These are phyloP conservation scores for Ptychoptera contaminata DNA, from an alignment of 2,888 invertebrate genomes.

Conservation along the genomic window DNA sequence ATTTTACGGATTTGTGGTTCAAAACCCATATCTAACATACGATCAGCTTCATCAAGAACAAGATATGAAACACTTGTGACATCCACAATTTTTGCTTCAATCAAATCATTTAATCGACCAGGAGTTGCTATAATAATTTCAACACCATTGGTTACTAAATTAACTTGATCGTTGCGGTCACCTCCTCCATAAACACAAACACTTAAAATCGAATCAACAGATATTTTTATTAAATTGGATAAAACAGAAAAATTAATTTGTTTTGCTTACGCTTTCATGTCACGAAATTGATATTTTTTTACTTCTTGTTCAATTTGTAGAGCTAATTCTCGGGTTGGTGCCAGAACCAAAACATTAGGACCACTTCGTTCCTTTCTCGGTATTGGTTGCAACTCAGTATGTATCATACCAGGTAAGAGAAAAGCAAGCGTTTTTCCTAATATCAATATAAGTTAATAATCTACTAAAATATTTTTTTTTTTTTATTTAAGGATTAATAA, in stretches of 20 bases:
- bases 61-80: constrained; percentile 70
- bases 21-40: constrained; percentile 79
- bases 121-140: constrained; percentile 94
- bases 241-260: background rate
- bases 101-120: constrained; percentile 82
- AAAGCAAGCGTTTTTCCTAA: constrained; percentile 86
- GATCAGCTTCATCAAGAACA: constrained; percentile 83
- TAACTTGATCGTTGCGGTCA: constrained; percentile 62
- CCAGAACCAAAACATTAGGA: constrained; percentile 75
- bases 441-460: no score
- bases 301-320: constrained; percentile 86
- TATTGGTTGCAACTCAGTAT: constrained; percentile 73
- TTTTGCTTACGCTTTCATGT: constrained; percentile 58
- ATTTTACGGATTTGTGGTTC: constrained; percentile 78
- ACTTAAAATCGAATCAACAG: constrained; percentile 25
- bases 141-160: constrained; percentile 57
- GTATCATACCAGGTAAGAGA: constrained; percentile 80
- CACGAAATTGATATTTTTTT: constrained; percentile 71
- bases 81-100: constrained; percentile 52
- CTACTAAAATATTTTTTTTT: no score
- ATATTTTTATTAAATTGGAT: background rate
- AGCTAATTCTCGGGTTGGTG: constrained; percentile 87
- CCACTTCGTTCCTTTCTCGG: constrained; percentile 57
- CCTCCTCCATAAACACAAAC: constrained; percentile 90
- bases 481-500: no score